A percentile compares a stretch with the other conserved stretches of the same genome.
Evolutionary conservation across 2,797 vertebrate genomes (phyloP).

Genomic region (Crypturellus tataupa): DNA sequence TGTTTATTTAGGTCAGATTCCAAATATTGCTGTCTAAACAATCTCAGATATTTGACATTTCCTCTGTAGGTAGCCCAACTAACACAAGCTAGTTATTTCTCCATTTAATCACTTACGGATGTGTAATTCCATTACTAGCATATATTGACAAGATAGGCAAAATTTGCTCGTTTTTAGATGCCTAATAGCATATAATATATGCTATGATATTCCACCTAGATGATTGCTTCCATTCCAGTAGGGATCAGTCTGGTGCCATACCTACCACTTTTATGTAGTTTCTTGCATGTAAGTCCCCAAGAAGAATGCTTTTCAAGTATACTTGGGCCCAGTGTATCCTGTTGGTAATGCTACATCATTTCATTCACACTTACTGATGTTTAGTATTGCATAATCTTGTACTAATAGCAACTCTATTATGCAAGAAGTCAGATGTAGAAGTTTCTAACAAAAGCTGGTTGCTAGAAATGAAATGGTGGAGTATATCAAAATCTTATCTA

Average conservation of each 20-base stretch:
- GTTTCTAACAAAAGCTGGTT: neutral
- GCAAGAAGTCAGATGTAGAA: neutral
- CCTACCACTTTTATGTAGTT: neutral
- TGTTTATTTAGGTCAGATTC: neutral
- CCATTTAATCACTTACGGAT: neutral
- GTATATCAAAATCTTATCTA: neutral
- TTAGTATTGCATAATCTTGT: neutral
- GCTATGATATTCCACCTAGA: neutral
- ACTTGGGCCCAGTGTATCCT: neutral
- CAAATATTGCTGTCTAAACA: neutral
- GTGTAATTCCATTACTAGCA: neutral
- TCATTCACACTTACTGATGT: neutral
- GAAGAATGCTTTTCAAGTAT: neutral
- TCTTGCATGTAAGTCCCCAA: neutral
- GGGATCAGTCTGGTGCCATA: neutral
- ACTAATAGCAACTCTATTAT: neutral
- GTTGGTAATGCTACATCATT: neutral
- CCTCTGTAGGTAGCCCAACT: neutral
- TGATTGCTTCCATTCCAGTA: neutral
- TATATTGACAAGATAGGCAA: fast-evolving
- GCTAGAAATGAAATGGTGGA: neutral
- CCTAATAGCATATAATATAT: neutral
- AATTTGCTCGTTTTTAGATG: neutral
- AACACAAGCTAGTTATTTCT: neutral
- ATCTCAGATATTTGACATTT: neutral